Evolutionary conservation across 2,113 vertebrate species (phyloP).

Genomic region (Antigone vipio): DNA sequence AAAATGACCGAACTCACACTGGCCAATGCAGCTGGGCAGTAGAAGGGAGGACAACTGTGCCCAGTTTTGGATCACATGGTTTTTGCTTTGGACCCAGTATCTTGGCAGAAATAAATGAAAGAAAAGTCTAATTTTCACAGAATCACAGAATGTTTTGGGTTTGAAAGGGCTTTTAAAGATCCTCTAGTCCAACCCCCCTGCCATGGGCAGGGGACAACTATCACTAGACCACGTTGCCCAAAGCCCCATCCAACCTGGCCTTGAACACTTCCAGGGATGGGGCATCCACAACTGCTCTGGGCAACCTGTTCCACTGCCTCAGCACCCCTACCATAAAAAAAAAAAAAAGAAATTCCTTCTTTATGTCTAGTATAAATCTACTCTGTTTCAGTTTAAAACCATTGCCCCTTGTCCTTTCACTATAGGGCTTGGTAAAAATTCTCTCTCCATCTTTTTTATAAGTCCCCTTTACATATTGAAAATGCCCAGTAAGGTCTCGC

Average conservation of each 20-base stretch:
- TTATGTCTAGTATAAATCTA: neutral
- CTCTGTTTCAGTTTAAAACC: neutral
- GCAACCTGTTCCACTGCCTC: neutral
- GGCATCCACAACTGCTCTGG: neutral
- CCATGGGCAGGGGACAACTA: neutral
- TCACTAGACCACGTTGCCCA: neutral
- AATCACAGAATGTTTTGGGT: neutral
- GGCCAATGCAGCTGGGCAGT: neutral
- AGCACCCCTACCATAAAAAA: neutral
- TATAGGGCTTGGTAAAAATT: neutral
- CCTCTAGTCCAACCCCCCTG: neutral
- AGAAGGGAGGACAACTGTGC: neutral
- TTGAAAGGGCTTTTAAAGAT: neutral
- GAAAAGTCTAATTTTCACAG: neutral
- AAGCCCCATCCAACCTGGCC: neutral
- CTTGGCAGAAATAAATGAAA: neutral
- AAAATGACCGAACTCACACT: neutral
- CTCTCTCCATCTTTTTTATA: neutral
- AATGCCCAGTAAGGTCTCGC: neutral
- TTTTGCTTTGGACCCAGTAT: neutral
- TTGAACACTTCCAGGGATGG: neutral
- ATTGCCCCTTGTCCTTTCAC: neutral
- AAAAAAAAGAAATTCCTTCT: neutral
- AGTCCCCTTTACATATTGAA: neutral
- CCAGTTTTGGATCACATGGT: neutral